phyloP scores from a whole-genome alignment of 30 jellyfish, hydroid and myxozoan species.

The Hydractinia symbiolongicarpus region DNA sequence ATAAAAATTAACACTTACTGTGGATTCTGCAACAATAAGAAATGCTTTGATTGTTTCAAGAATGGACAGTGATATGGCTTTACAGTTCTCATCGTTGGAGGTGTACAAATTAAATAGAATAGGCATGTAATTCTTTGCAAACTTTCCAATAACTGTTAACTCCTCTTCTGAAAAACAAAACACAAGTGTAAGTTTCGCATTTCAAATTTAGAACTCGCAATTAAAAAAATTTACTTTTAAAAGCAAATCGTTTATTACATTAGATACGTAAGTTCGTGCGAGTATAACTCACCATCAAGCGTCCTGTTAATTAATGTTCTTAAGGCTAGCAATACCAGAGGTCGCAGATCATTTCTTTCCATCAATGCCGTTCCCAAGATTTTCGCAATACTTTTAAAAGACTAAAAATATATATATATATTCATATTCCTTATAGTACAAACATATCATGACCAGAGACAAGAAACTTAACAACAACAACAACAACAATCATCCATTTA shows the following conservation, averaged over 20 bases:
- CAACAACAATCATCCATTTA: background rate
- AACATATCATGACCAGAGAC: background rate
- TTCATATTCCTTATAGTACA: background rate
- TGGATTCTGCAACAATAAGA: conserved; percentile 46
- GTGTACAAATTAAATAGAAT: conserved; percentile 71
- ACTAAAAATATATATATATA: conserved; percentile 23
- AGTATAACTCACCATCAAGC: conserved; percentile 35
- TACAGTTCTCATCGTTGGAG: conserved; percentile 46
- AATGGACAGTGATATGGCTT: conserved; percentile 42
- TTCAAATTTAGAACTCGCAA: background rate
- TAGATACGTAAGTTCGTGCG: background rate
- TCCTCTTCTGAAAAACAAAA: conserved; percentile 47
- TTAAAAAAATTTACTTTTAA: background rate
- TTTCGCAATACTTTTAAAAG: conserved; percentile 83
- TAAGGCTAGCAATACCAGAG: conserved; percentile 56
- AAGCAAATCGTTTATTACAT: background rate
- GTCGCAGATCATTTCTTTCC: conserved; percentile 61
- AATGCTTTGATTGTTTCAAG: conserved; percentile 67
- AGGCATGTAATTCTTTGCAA: conserved; percentile 83
- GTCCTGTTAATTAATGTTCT: conserved; percentile 51
- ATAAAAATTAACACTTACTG: conserved; percentile 28
- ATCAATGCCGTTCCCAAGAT: conserved; percentile 78
- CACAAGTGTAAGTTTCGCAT: background rate
- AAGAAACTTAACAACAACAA: background rate
- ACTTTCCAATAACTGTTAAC: conserved; percentile 43